Evolutionary conservation across 1,140 invertebrate species (phyloP), one percentile per base, ranked within the genome.

Genomic region (Dendroctonus valens): DNA sequence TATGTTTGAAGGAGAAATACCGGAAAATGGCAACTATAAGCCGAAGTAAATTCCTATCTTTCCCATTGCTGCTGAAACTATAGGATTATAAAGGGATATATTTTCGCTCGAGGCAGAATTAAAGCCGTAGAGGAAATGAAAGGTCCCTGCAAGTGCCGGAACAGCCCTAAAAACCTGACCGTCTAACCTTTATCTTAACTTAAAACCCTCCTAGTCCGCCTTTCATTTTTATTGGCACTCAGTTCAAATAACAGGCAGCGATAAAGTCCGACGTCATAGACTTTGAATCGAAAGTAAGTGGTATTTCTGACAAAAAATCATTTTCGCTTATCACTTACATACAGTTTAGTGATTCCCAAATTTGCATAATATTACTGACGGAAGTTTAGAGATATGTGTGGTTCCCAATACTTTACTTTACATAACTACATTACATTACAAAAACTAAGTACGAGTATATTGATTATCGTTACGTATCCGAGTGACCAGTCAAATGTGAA

Each of bases 11-110:
- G 26, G 26, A 26, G 26, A 26, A 26, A 26, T 26, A 26, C 26
- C 26, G 26, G 15, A 12, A 52, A 52, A 54, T 15, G 52, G 8
- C 50, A 51, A 7, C 11, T 38, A 38, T 54, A 26, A 58, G 44
- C n/a, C 55, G 39, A 44, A 44, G 55, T 58, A 14, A 58, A 58
- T 58, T 58, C 9, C 41, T 42, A 8, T 14, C 44, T 58, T 58
- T 9, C 55, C 55, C 41, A 58, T 58, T 58, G 12, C 39, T 12
- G 41, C 55, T 7, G 26, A 15, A 52, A 52, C 48, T 52, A 41
- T n/a, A 41, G 59, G 59, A 51, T 62, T 62, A 62, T 62, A 62
- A 62, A 60, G n/a, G 49, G 48, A 62, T 62, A 62, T 62, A 62
- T 62, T 62, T 62, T 41, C 59, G 51, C 49, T 26, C 41, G 41